Percentiles rank a stretch among this genome's conserved stretches.
Evolutionary conservation across 2,113 vertebrate genomes (phyloP).

Genomic region (Sturnira hondurensis): DNA sequence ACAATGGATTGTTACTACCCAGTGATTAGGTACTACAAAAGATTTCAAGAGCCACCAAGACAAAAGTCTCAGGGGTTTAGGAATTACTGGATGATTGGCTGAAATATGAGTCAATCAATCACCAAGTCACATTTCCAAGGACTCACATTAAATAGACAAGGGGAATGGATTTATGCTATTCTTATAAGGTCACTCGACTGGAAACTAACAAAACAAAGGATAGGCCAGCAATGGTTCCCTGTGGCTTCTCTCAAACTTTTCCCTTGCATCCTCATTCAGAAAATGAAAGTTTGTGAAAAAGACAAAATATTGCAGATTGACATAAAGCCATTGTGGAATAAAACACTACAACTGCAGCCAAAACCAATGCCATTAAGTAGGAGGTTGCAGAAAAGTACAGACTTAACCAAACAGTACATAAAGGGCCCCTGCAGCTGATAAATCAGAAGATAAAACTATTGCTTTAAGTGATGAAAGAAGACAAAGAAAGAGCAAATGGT

Average conservation of each 20-base stretch:
- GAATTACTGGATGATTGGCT: not conserved
- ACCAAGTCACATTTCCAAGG: not conserved
- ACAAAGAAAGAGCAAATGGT: not conserved
- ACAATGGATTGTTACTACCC: not conserved
- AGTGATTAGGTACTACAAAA: not conserved
- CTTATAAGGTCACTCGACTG: not conserved
- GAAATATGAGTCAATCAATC: not conserved
- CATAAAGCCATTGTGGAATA: not conserved
- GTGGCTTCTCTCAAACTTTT: not conserved
- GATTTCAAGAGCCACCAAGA: not conserved
- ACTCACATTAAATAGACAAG: not conserved
- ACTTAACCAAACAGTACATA: not conserved
- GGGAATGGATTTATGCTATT: conserved; percentile 13
- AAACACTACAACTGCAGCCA: not conserved
- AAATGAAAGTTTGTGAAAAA: not conserved
- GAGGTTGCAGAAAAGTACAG: not conserved
- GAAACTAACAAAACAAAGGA: conserved; percentile 17
- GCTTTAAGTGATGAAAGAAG: not conserved
- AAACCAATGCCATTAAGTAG: conserved; percentile 1
- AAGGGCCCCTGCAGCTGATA: not conserved
- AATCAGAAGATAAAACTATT: not conserved
- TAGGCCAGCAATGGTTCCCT: not conserved
- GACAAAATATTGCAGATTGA: not conserved
- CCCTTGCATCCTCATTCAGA: not conserved
- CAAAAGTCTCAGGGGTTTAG: not conserved